phyloP scores from a whole-genome alignment of 1,140 invertebrate genomes.

The Aplysia californica region DNA sequence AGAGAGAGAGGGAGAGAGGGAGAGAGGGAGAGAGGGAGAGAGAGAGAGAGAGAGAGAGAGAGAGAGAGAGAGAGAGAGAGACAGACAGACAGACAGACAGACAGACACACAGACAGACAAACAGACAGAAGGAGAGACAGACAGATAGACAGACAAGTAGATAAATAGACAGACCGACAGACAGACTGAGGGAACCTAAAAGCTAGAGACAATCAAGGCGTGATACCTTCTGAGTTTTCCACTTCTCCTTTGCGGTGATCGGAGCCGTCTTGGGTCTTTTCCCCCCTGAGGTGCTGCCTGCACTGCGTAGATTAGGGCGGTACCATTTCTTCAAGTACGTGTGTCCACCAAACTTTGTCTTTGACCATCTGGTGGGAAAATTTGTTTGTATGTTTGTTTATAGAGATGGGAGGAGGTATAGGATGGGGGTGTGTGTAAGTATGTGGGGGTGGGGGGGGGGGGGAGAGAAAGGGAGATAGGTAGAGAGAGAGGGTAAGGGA shows the following conservation, averaged over 20 bases:
- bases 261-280: conserved; percentile 51
- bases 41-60: not conserved
- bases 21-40: not conserved
- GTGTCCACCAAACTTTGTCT: conserved; percentile 48
- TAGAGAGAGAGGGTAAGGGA: no score
- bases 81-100: not conserved
- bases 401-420: no score
- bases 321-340: conserved; percentile 48
- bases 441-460: no score
- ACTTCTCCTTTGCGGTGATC: conserved; percentile 36
- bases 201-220: not conserved
- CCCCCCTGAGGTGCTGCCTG: conserved; percentile 43
- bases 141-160: not conserved
- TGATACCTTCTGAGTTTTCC: conserved; percentile 48
- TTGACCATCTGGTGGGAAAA: conserved; percentile 42
- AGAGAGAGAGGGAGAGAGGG: not conserved
- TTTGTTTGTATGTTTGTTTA: no score
- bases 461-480: no score
- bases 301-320: conserved; percentile 30
- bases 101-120: not conserved
- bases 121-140: not conserved
- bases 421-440: no score
- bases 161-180: not conserved
- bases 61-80: not conserved
- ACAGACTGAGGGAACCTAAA: not conserved